These are phyloP conservation scores for Sardinella longiceps DNA, from an alignment of 2,797 vertebrate genomes.

Conservation along the genomic window DNA sequence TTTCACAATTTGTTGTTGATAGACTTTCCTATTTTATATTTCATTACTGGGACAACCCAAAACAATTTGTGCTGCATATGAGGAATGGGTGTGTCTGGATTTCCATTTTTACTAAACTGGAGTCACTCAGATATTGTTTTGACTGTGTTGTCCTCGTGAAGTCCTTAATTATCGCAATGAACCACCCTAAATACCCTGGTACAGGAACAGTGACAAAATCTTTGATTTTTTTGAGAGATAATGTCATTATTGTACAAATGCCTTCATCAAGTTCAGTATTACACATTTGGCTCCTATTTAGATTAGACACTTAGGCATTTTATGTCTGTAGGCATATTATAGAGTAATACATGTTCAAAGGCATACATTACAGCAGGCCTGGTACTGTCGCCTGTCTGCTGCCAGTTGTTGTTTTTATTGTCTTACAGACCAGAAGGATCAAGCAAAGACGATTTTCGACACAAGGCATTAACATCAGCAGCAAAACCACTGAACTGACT, in stretches of 20 bases:
- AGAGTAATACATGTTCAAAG: neutral
- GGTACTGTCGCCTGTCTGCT: neutral
- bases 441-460: neutral
- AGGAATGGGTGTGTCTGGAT: slow-evolving; percentile 55
- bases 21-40: slow-evolving; percentile 53
- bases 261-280: neutral
- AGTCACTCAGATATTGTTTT: slow-evolving; percentile 54
- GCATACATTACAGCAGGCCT: neutral
- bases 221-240: neutral
- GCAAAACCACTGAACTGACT: neutral
- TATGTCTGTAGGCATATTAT: no score
- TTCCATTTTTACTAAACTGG: slow-evolving; percentile 47
- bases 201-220: neutral
- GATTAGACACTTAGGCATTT: no score
- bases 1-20: slow-evolving; percentile 36
- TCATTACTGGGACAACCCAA: slow-evolving; percentile 47
- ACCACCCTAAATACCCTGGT: neutral
- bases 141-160: slow-evolving; percentile 36
- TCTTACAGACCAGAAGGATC: neutral
- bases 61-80: slow-evolving; percentile 50
- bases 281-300: neutral
- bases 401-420: neutral
- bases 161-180: neutral
- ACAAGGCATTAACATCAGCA: neutral
- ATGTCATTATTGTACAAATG: neutral